Conservation (phyloP, 2,797 vertebrate genomes). For the Myoxocephalus aenaeus region DNA sequence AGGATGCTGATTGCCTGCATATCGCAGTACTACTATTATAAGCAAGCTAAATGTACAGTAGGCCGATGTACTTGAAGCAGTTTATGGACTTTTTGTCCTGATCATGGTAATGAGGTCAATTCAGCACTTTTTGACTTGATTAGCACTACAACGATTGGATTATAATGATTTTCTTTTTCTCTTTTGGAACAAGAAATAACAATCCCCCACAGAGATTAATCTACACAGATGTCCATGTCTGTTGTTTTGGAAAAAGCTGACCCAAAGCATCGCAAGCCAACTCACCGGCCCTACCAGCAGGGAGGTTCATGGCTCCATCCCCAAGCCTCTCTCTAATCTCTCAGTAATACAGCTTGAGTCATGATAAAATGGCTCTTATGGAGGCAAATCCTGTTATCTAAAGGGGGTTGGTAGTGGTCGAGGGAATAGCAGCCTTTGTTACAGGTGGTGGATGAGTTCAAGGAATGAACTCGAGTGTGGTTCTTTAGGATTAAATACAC, state of each 20-base stretch:
- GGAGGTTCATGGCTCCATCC: conserved; percentile 62
- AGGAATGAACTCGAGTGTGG: conserved; percentile 57
- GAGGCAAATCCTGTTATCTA: conserved; percentile 77
- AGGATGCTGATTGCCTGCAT: background rate
- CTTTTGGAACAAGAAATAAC: conserved; percentile 20
- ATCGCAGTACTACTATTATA: background rate
- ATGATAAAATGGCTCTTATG: conserved; percentile 78
- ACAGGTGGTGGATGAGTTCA: conserved; percentile 62
- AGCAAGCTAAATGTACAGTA: conserved; percentile 3
- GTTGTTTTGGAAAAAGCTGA: conserved; percentile 45
- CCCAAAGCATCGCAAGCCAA: conserved; percentile 32
- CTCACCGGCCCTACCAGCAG: conserved; percentile 34
- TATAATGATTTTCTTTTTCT: background rate
- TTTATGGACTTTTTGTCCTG: conserved; percentile 10
- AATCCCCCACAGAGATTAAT: conserved; percentile 10
- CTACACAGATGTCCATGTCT: conserved; percentile 18
- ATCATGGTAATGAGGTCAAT: conserved; percentile 22
- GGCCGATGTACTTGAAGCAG: conserved; percentile 4
- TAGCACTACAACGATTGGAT: conserved; percentile 14
- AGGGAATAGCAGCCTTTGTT: conserved; percentile 50
- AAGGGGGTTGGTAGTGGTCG: conserved; percentile 13
- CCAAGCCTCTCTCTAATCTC: conserved; percentile 72
- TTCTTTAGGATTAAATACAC: conserved; percentile 65
- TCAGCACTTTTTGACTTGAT: conserved; percentile 23
- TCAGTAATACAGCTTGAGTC: conserved; percentile 76